Evolutionary conservation across 2,888 invertebrate genomes (phyloP), one percentile per base, ranked within the genome.

Genomic region (Agonopterix subpropinquella): DNA sequence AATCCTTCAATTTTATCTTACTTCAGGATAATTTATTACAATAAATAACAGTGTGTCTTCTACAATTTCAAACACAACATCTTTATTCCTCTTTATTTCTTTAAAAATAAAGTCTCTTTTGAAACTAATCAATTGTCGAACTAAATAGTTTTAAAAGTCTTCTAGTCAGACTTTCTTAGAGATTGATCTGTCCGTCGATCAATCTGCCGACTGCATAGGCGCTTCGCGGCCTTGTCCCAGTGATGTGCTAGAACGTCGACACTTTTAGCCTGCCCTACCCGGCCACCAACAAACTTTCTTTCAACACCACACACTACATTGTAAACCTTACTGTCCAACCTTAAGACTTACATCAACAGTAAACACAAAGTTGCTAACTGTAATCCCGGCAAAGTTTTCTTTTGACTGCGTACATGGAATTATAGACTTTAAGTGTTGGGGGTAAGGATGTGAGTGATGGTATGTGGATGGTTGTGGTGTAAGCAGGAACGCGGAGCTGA

Each of bases 141-240:
- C 18, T 18, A 37, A 37, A 10, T n/a, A 37, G n/a, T 37, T 37
- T 37, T 8, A 37, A 37, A 69, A 2, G 18, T 18, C 18, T 18
- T 18, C 18, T 18, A 18, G 18, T 4, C 18, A 18, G 18, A 18
- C 18, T 66, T 67, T 61, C 54, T 61, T 59, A 62, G 64, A 80
- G 79, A 84, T 86, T 84, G 77, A 86, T 86, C 82, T 77, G 75
- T 86, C 82, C 77, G 75, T 77, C 77, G 77, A 86, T 87, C 85
- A 82, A 80, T 81, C 78, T 74, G 69, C 64, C 67, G 73, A 67
- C 62, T 80, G 81, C 82, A 82, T 80, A 70, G 80, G 77, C 77
- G 77, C 78, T 75, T 65, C 53, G 73, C 82, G 86, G 82, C 86
- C 86, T 87, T 87, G 86, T 79, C 85, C 86, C 77, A 85, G 77